phyloP scores from a whole-genome alignment of 2,888 invertebrate species.

The Pristionchus exspectatus region DNA sequence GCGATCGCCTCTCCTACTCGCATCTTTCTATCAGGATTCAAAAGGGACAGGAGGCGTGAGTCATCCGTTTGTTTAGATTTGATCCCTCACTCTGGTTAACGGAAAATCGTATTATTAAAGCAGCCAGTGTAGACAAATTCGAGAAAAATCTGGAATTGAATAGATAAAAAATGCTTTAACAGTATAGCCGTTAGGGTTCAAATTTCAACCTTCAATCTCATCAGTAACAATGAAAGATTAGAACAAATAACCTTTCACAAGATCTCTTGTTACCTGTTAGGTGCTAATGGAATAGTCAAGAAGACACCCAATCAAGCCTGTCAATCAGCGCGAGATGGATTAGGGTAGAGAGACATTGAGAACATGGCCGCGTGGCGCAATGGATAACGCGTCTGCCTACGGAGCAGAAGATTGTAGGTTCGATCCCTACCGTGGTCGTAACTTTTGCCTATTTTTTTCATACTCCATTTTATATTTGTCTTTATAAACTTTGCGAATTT shows the following conservation, averaged over 20 bases:
- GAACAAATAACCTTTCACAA: too few relatives aligned
- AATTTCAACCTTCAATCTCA: too few relatives aligned
- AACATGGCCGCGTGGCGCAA: slow-evolving; percentile 63
- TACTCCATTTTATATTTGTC: neutral
- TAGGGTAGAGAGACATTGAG: neutral
- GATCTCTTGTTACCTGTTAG: too few relatives aligned
- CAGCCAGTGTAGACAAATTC: too few relatives aligned
- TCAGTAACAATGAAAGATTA: too few relatives aligned
- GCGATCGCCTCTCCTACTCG: neutral
- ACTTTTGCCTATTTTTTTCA: neutral
- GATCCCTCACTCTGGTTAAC: neutral
- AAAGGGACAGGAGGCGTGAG: neutral
- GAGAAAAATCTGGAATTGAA: too few relatives aligned
- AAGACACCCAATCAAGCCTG: neutral
- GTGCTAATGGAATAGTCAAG: too few relatives aligned
- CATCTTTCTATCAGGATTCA: neutral
- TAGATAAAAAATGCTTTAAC: too few relatives aligned
- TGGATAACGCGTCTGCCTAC: slow-evolving; percentile 77
- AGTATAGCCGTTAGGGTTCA: too few relatives aligned
- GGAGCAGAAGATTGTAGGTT: slow-evolving; percentile 79
- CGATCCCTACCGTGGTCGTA: slow-evolving; percentile 61
- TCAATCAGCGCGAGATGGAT: neutral
- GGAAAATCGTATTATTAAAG: too few relatives aligned
- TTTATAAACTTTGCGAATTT: too few relatives aligned
- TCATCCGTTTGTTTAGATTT: slow-evolving; percentile 1